Evolutionary conservation across 2,797 vertebrate genomes (phyloP), one percentile per base, ranked within the genome.

Genomic region (Rhinogobio ventralis): DNA sequence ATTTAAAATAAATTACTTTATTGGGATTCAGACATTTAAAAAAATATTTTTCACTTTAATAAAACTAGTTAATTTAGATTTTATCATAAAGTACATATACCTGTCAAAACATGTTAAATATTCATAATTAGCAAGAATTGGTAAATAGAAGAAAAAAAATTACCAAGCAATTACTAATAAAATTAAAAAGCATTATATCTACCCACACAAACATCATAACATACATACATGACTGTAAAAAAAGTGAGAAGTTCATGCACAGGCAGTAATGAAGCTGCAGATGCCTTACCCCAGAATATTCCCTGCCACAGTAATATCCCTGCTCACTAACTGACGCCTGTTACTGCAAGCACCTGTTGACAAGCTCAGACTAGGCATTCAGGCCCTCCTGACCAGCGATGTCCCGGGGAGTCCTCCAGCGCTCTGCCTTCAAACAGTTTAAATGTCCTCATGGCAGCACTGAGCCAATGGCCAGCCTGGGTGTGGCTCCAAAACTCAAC

Each of bases 271-370:
- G 23, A 79, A 85, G 30, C 42, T 39, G 45, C 10, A 79, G 76
- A 78, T 55, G 42, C 33, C 94, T 94, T 94, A 95, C 94, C 92
- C 90, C 69, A 42, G 79, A 75, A 72, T 71, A 73, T 86, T 87
- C 85, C 87, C 87, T 86, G 83, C 46, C 78, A 89, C 73, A 87
- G 85, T 88, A 81, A 51, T 55, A 69, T 87, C 68, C 87, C 49
- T 57, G 85, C 82, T 87, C 42, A 45, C 80, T 90, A 71, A 85
- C 73, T 64, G 83, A 86, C 76, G 78, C 74, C 69, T 89, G 78
- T 92, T 78, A 85, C 86, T 88, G 81, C 90, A 86, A 82, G 89
- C 94, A 95, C 95, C 95, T 95, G 94, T 93, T 93, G 91, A 94
- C 91, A 89, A 90, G 86, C 81, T 88, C 28, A 77, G 81, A 83